Conservation (phyloP, 2,888 invertebrate species). For the Barypeithes pellucidus region DNA sequence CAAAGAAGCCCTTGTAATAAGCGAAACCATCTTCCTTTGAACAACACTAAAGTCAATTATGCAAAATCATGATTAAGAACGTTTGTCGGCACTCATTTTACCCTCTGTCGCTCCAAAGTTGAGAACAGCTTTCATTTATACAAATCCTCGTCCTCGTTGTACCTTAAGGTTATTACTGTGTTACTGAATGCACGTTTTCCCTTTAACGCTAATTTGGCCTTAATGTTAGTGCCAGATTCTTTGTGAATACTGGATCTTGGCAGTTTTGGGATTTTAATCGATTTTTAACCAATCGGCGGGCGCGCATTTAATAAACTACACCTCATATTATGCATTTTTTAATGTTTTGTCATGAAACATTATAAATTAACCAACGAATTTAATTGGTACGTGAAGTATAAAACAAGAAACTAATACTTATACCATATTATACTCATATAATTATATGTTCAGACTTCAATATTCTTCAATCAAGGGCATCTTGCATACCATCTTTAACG, state of each 20-base stretch:
- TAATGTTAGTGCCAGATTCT: constrained; percentile 1
- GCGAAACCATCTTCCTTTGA: constrained; percentile 32
- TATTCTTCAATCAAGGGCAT: too few species aligned
- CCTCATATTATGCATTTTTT: too few species aligned
- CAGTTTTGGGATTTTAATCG: too few species aligned
- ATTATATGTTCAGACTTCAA: too few species aligned
- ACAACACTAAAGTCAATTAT: constrained; percentile 51
- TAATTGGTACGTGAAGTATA: too few species aligned
- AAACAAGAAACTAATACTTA: too few species aligned
- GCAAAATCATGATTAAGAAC: constrained; percentile 53
- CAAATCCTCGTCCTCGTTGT: constrained; percentile 43
- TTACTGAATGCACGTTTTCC: constrained; percentile 34
- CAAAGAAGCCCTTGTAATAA: constrained; percentile 35
- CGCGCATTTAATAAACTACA: too few species aligned
- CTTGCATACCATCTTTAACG: too few species aligned
- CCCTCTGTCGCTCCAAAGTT: constrained; percentile 46
- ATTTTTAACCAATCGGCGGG: too few species aligned
- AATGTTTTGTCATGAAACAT: too few species aligned
- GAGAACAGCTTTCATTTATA: constrained; percentile 47
- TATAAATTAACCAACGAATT: too few species aligned
- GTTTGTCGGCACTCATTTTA: constrained; percentile 47
- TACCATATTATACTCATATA: too few species aligned
- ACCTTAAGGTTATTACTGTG: constrained; percentile 45
- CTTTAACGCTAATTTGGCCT: constrained; percentile 31
- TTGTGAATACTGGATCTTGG: constrained; percentile 13